Base-by-base conservation (phyloP, 2,797 vertebrate species). In the Myiotriccus ornatus region DNA sequence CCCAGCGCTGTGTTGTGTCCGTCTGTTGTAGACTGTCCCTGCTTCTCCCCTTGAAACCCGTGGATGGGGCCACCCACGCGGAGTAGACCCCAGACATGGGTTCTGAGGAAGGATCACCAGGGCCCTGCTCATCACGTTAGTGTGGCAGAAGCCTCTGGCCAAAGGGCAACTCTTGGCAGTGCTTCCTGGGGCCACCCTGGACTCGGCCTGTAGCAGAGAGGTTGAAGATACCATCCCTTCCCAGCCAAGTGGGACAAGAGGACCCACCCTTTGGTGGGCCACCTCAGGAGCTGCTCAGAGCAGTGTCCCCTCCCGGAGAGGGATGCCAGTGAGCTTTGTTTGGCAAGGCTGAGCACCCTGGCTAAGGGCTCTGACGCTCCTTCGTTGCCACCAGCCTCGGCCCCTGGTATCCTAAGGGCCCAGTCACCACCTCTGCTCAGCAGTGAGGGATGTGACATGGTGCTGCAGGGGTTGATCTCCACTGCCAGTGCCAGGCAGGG, bases 21-120 rank as follows among this genome's bases (percentile, higher is more conserved):
- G 1, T 53, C 41, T 5, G 4, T 39, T 2, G 4, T 4, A 7
- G 76, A 18, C 70, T 52, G 43, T 27, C 12, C 20, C 37, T 37
- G 52, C 8, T 34, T 37, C 32, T 70, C 12, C 3, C 2, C 5
- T 20, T 50, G 37, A n/a, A n/a, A 37, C 17, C 44, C 44, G 32
- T 8, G 1, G 6, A 2, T 11, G 39, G 22, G 59, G 32, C 44
- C 27, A 55, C 28, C 25, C 10, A 0, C 10, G 4, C 1, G 27
- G 46, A 4, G 30, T 27, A 19, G 6, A 30, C 28, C 9, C 25
- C 1, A 3, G 32, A 5, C 0, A 0, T 0, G 1, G 23, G 32
- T 35, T 12, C 27, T 1, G 3, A 43, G 71, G 53, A 39, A 39
- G 14, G 0, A 0, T 49, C 41, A 9, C 41, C 34, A 1, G 2